Percentiles rank a stretch among this genome's conserved stretches.
phyloP scores from a whole-genome alignment of 2,113 vertebrate species.

The Heterocephalus glaber region DNA sequence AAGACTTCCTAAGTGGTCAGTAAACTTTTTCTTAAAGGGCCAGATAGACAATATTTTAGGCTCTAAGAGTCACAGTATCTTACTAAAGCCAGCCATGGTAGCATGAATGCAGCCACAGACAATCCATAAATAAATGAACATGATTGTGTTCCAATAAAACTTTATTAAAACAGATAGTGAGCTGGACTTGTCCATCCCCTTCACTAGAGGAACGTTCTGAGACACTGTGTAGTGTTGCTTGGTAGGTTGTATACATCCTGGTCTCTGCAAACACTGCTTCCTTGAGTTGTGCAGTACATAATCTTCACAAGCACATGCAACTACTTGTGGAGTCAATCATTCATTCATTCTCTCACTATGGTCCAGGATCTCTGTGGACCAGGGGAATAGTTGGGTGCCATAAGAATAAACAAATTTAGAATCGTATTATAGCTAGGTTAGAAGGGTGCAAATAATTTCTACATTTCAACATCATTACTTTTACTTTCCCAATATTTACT shows the following conservation, averaged over 20 bases:
- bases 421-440: background rate
- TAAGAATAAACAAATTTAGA: background rate
- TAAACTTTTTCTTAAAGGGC: background rate
- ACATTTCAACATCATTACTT: background rate
- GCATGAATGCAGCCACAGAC: background rate
- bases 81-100: background rate
- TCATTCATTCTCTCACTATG: background rate
- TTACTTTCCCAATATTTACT: background rate
- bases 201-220: background rate
- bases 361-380: background rate
- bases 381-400: background rate
- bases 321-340: background rate
- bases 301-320: background rate
- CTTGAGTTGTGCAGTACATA: background rate
- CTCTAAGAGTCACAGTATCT: background rate
- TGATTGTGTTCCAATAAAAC: background rate
- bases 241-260: background rate
- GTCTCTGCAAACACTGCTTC: background rate
- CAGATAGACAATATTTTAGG: background rate
- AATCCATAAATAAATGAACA: background rate
- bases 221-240: background rate
- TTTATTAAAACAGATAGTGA: background rate
- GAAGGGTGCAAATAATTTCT: background rate
- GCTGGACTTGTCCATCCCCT: background rate
- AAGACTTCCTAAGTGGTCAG: background rate